Conservation (phyloP, 2,113 vertebrate genomes). For the zebrafish (Danio rerio) region DNA sequence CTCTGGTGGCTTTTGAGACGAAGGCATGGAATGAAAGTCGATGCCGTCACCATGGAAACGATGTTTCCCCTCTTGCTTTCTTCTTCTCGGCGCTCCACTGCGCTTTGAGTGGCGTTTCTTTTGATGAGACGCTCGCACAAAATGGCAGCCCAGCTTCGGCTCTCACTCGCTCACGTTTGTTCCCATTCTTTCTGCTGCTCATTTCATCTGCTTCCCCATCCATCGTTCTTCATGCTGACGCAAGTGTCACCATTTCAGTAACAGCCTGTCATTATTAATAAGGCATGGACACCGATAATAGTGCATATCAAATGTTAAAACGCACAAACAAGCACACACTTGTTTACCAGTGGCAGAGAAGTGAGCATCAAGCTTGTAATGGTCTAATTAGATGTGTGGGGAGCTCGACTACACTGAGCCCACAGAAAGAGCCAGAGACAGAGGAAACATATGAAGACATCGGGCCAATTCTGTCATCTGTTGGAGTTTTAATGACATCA, state of each 20-base stretch:
- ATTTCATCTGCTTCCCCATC: background rate
- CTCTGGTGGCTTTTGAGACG: slow-evolving; percentile 58
- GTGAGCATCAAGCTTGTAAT: slow-evolving; percentile 9
- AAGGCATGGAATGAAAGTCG: slow-evolving; percentile 64
- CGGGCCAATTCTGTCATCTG: slow-evolving; percentile 33
- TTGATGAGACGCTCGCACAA: slow-evolving; percentile 60
- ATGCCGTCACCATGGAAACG: slow-evolving; percentile 75
- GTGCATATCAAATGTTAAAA: slow-evolving; percentile 17
- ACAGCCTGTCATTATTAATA: slow-evolving; percentile 18
- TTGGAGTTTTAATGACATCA: slow-evolving; percentile 16
- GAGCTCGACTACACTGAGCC: background rate
- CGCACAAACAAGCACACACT: slow-evolving; percentile 11
- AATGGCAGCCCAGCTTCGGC: slow-evolving; percentile 52
- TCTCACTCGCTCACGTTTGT: slow-evolving; percentile 22
- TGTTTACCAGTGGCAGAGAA: slow-evolving; percentile 33
- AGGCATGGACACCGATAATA: background rate
- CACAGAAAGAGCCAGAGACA: background rate
- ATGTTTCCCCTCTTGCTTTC: slow-evolving; percentile 50
- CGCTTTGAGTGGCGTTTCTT: slow-evolving; percentile 62
- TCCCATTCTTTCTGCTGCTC: background rate
- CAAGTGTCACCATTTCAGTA: slow-evolving; percentile 17
- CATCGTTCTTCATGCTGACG: background rate
- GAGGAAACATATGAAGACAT: slow-evolving; percentile 11
- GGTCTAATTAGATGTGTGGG: slow-evolving; percentile 18
- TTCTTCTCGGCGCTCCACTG: background rate